Base-by-base conservation (phyloP, 30 jellyfish, hydroid and myxozoan species). In the Aurelia aurita region DNA sequence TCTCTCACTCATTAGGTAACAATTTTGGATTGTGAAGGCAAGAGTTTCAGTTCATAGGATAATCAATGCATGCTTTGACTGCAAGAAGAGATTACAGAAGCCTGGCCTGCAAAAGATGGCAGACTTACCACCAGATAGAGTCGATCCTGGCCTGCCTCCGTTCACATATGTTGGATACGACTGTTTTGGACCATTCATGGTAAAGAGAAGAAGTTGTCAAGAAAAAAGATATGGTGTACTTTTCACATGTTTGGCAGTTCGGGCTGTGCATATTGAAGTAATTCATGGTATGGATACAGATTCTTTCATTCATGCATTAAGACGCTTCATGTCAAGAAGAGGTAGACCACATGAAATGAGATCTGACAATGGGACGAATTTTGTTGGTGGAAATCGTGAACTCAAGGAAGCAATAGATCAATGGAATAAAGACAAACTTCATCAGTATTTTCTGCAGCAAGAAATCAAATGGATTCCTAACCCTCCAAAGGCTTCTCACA, bases 191-290 rank as follows among this genome's bases (percentile, higher is more conserved):
- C 94, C 87, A 15, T 53, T 84, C 82, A 18, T n/a, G 0, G 88
- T 84, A 60, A 73, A 73, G 61, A 53, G 85, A 26, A 54, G 88
- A 58, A 43, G 95, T n/a, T 19, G 63, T 18, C 82, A 23, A 25
- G 84, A 21, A 46, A 85, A 85, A 47, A 68, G 95, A 78, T 85
- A 85, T 74, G 89, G 95, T 34, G 84, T 59, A 5, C 66, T 85
- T 28, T 85, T 85, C 72, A 85, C 95, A 5, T 85, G 95, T 68
- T 64, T 85, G 46, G 18, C 76, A 20, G 46, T 35, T 34, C 88
- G 95, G 5, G 95, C 89, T 16, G 80, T 85, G 22, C 84, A 85
- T 49, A 60, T 85, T 25, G 89, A 85, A 53, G 70, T 85, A 3
- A 23, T 53, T 23, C 82, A 72, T 59, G 58, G 78, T 43, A 19